Conservation (phyloP, 2,797 vertebrate species). For the Garrulus glandarius region DNA sequence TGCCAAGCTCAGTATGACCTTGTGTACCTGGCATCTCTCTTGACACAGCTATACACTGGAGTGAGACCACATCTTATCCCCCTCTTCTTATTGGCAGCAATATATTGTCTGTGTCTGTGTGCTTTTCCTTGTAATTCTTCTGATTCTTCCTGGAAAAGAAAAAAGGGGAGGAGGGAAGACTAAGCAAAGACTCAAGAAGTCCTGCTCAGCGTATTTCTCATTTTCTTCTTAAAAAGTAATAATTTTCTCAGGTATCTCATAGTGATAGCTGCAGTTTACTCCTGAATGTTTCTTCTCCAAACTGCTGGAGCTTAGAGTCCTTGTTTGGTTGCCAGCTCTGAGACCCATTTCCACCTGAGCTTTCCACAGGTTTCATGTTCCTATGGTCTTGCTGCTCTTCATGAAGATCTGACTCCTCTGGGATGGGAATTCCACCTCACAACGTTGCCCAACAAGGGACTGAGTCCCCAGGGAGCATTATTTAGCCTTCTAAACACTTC, state of each 20-base stretch:
- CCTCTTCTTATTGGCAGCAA: background rate
- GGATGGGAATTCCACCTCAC: background rate
- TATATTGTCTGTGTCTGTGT: background rate
- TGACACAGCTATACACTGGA: background rate
- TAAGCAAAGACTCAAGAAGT: background rate
- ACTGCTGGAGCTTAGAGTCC: background rate
- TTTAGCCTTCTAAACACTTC: background rate
- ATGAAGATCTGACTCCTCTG: background rate
- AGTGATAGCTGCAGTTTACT: background rate
- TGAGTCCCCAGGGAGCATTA: background rate
- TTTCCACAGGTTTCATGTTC: background rate
- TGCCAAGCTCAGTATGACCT: background rate
- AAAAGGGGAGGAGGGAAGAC: background rate
- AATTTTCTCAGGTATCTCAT: background rate
- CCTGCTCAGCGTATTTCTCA: background rate
- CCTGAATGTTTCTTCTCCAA: background rate
- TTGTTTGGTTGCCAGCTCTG: background rate
- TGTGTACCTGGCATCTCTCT: background rate
- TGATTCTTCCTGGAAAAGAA: background rate
- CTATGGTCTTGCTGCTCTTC: background rate
- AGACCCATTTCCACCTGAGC: background rate
- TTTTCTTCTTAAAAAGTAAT: background rate
- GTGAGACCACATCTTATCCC: background rate
- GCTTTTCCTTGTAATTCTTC: background rate
- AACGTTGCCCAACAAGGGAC: accelerated